phyloP scores from a whole-genome alignment of 2,888 invertebrate genomes.

The Dolichopus griseipennis region DNA sequence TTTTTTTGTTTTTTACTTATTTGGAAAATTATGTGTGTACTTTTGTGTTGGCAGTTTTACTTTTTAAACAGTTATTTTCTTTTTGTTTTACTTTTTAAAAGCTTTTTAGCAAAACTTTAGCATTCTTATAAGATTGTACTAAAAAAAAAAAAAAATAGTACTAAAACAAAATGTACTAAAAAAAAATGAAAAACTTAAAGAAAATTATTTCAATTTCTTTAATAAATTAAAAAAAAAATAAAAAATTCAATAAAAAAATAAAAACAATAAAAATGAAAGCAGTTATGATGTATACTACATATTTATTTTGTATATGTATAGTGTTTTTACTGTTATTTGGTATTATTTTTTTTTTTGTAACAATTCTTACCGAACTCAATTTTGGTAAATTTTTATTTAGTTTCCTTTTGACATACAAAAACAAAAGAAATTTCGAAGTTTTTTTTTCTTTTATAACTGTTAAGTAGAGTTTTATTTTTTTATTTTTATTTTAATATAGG shows the following conservation, averaged over 20 bases:
- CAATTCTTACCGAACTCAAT: slow-evolving; percentile 2
- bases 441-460: too few species aligned
- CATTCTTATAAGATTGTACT: slow-evolving; percentile 24
- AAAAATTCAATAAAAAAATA: too few species aligned
- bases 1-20: slow-evolving; percentile 16
- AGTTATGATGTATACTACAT: slow-evolving; percentile 20
- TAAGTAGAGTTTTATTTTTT: too few species aligned
- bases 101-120: slow-evolving; percentile 15
- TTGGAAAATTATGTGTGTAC: too few species aligned
- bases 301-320: slow-evolving; percentile 21
- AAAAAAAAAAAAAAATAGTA: slow-evolving; percentile 18
- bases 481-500: not conserved
- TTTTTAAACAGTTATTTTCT: slow-evolving; percentile 16
- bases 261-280: slow-evolving; percentile 18
- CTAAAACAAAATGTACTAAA: not conserved
- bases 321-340: slow-evolving; percentile 17
- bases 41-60: slow-evolving; percentile 7
- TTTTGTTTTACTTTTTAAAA: slow-evolving; percentile 19
- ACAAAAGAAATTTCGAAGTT: too few species aligned
- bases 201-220: slow-evolving; percentile 25
- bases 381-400: slow-evolving; percentile 9
- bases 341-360: slow-evolving; percentile 1
- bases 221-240: slow-evolving; percentile 20
- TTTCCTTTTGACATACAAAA: not conserved
- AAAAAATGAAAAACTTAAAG: slow-evolving; percentile 30